Conservation (phyloP, 2,113 vertebrate species). For the Malurus melanocephalus region DNA sequence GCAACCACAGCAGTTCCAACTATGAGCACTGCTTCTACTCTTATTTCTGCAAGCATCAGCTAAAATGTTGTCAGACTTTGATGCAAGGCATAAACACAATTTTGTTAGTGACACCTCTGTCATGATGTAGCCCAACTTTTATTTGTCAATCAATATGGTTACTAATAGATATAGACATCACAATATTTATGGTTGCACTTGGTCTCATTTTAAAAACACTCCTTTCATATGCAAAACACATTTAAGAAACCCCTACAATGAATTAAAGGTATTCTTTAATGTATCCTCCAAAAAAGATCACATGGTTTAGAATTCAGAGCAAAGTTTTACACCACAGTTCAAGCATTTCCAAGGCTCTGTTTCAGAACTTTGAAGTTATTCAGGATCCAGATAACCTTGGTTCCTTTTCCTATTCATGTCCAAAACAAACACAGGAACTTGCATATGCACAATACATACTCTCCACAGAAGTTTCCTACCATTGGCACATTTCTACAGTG, state of each 20-base stretch:
- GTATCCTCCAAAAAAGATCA: not conserved
- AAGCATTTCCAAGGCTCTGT: not conserved
- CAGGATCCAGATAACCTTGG: not conserved
- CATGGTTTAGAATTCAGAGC: not conserved
- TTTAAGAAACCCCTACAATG: not conserved
- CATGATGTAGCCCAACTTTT: not conserved
- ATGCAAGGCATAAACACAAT: not conserved
- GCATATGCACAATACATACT: not conserved
- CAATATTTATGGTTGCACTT: not conserved
- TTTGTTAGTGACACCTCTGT: not conserved
- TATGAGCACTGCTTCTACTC: not conserved
- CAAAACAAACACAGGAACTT: conserved; percentile 34
- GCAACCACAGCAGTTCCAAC: not conserved
- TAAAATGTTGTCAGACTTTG: not conserved
- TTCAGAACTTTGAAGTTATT: not conserved
- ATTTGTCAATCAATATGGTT: not conserved
- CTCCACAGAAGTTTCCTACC: not conserved
- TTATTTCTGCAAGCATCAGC: not conserved
- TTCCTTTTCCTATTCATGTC: not conserved
- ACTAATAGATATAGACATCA: not conserved
- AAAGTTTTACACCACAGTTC: not conserved
- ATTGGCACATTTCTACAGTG: not conserved
- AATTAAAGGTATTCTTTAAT: not conserved
- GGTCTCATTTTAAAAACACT: not conserved
- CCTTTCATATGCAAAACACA: not conserved